These are phyloP conservation scores for Cossypha heuglini DNA, from an alignment of 2,797 vertebrate species.

Conservation along the genomic window DNA sequence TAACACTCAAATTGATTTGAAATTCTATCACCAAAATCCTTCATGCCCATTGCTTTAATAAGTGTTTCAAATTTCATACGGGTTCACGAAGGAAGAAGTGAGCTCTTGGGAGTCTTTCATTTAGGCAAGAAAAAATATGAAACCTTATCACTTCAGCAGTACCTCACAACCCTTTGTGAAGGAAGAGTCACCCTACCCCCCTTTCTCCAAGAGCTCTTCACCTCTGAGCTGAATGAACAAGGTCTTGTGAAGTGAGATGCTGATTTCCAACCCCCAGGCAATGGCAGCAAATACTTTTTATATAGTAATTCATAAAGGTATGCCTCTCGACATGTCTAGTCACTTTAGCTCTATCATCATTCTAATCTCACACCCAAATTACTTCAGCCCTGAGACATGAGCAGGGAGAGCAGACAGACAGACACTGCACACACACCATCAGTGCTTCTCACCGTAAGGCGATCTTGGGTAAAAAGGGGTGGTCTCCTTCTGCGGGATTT, in stretches of 20 bases:
- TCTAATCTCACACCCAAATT: constrained; percentile 50
- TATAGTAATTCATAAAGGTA: constrained; percentile 40
- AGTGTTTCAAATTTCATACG: background rate
- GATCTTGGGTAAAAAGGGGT: constrained; percentile 97
- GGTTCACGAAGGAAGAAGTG: background rate
- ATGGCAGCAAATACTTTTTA: constrained; percentile 38
- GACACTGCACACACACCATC: background rate
- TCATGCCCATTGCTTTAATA: constrained; percentile 16
- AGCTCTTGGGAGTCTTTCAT: constrained; percentile 57
- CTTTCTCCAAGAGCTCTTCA: constrained; percentile 45
- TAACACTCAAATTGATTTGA: constrained; percentile 47
- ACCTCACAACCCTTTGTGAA: constrained; percentile 62
- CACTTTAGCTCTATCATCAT: constrained; percentile 39
- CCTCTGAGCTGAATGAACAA: constrained; percentile 63
- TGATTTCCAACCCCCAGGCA: constrained; percentile 51
- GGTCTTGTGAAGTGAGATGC: constrained; percentile 15
- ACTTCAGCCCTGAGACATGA: constrained; percentile 49
- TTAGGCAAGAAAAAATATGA: constrained; percentile 72
- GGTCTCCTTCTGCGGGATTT: constrained; percentile 96
- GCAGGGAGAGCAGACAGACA: background rate
- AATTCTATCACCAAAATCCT: constrained; percentile 59
- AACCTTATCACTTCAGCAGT: constrained; percentile 63
- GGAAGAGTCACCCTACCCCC: background rate
- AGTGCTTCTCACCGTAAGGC: constrained; percentile 84
- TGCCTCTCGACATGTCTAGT: constrained; percentile 62